Evolutionary conservation across 2,113 vertebrate species (phyloP).

Genomic region (Peromyscus leucopus): DNA sequence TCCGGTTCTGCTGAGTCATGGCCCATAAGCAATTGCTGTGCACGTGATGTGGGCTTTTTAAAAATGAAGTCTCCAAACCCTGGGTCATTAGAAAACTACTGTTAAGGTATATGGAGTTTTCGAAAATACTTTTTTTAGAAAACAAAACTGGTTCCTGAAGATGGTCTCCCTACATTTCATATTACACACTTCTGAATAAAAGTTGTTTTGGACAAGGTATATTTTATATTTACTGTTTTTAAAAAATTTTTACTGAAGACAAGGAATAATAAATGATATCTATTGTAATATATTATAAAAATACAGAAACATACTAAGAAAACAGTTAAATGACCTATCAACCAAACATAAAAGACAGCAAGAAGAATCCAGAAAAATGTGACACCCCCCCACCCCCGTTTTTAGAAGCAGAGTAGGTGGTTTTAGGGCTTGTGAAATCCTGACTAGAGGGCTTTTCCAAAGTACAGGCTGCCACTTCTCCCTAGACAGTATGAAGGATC

Average conservation of each 20-base stretch:
- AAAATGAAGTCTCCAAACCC: background rate
- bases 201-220: conserved; percentile 10
- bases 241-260: background rate
- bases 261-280: background rate
- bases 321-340: conserved; percentile 13
- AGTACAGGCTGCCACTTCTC: background rate
- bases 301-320: conserved; percentile 1
- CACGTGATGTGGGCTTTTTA: background rate
- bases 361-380: background rate
- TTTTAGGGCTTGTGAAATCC: conserved; percentile 32
- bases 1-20: background rate
- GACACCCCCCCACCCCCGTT: background rate
- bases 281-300: conserved; percentile 54
- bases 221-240: conserved; percentile 50
- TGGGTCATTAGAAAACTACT: conserved; percentile 11
- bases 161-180: background rate
- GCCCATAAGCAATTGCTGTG: background rate
- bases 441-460: background rate
- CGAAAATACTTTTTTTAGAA: background rate
- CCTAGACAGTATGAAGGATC: background rate
- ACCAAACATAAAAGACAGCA: conserved; percentile 9
- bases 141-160: conserved; percentile 2
- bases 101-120: conserved; percentile 21
- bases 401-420: background rate
- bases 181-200: conserved; percentile 38